Evolutionary conservation across 2,797 vertebrate genomes (phyloP).

Genomic region (Phoebastria nigripes): DNA sequence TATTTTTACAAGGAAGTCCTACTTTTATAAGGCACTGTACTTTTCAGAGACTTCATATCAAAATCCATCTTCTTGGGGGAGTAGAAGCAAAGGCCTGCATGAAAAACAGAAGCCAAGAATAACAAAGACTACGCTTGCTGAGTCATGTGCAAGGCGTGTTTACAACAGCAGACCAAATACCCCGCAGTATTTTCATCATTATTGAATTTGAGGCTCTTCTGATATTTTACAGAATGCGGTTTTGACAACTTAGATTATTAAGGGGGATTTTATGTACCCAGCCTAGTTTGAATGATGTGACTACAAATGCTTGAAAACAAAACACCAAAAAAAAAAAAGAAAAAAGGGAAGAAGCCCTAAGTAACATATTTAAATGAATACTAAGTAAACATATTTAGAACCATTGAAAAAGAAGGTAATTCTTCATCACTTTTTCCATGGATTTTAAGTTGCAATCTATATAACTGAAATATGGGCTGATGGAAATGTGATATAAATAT

Average conservation of each 20-base stretch:
- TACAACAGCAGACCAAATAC: neutral
- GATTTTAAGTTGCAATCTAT: neutral
- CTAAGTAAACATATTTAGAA: neutral
- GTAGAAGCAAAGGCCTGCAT: neutral
- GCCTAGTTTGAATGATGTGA: neutral
- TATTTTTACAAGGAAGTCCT: neutral
- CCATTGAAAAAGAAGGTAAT: neutral
- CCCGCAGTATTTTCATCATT: conserved; percentile 29
- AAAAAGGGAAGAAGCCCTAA: neutral
- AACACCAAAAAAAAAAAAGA: neutral
- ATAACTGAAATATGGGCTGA: neutral
- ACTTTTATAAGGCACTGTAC: neutral
- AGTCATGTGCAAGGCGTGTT: conserved; percentile 5
- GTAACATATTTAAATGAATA: neutral
- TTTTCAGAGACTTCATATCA: neutral
- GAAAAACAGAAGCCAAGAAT: conserved; percentile 25
- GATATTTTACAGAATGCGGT: conserved; percentile 10
- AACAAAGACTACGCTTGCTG: neutral
- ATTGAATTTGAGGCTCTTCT: neutral
- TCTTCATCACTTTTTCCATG: neutral
- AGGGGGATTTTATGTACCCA: conserved; percentile 7
- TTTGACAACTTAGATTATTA: conserved; percentile 33
- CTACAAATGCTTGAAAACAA: conserved; percentile 21
- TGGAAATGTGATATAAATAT: neutral
- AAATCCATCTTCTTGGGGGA: neutral